Base-by-base conservation (phyloP, 1,140 invertebrate species). In the Drosophila melanogaster region DNA sequence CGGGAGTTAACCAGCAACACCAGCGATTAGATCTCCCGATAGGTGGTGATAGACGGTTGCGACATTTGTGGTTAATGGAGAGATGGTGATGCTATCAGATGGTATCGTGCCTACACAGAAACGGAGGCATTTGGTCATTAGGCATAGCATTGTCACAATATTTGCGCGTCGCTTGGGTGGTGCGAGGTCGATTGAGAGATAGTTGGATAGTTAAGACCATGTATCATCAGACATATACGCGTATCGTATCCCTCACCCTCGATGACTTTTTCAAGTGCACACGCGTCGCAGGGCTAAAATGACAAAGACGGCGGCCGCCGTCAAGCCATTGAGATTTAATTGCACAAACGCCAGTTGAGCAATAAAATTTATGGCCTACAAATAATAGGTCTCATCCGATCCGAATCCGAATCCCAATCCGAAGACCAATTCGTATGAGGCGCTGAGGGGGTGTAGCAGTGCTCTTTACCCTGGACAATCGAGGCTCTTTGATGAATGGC, bases 281-380 rank as follows among this genome's bases (percentile, higher is more conserved):
- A 75, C 58, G 47, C 65, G 61, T 77, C 58, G 49, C 54, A 79
- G 44, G 59, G 73, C 58, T 84, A 77, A 81, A 86, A 70, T 77
- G 60, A 79, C 79, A 85, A 84, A 84, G 76, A 66, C 77, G 54
- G 76, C 80, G 76, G 80, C 80, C 64, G 70, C 59, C 69, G 46
- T 51, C 55, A 59, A 77, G 53, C 80, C 81, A 91, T 91, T 91
- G 85, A 87, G 81, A 91, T 90, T 91, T 91, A 91, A 91, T 91
- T 91, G 90, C 89, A 87, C 64, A 77, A 87, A 73, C 90, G 90
- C 74, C 90, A 90, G 85, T 86, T 83, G 78, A 91, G 89, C 89
- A 91, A 91, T 91, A 91, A 91, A 91, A 91, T 91, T 91, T 91
- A 91, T 91, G 89, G 89, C 89, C 84, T 91, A 91, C 89, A 91